Percentiles rank a stretch among this genome's conserved stretches.
These are phyloP conservation scores for Spilosoma lubricipeda DNA, from an alignment of 2,888 invertebrate species.

Conservation along the genomic window DNA sequence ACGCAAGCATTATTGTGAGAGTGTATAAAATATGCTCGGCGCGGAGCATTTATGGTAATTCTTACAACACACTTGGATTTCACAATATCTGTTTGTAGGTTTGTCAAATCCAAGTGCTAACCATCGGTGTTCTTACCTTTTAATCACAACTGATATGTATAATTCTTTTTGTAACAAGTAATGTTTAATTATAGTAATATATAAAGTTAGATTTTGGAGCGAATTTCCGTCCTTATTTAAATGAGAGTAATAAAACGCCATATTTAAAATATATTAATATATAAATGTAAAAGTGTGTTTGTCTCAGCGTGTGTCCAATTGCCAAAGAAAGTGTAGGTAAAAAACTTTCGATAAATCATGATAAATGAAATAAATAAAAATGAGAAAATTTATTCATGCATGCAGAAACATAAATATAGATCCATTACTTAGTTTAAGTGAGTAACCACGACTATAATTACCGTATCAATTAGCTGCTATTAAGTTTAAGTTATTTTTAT, in stretches of 20 bases:
- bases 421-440: constrained; percentile 40
- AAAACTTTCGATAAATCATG: constrained; percentile 61
- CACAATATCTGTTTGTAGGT: constrained; percentile 35
- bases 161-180: constrained; percentile 36
- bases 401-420: constrained; percentile 66
- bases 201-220: constrained; percentile 51
- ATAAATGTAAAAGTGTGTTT: constrained; percentile 51
- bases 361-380: constrained; percentile 49
- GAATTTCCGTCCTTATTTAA: constrained; percentile 68
- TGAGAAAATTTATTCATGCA: constrained; percentile 66
- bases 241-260: constrained; percentile 54
- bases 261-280: constrained; percentile 57
- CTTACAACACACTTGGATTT: constrained; percentile 43
- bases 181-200: constrained; percentile 28
- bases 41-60: constrained; percentile 39
- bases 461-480: constrained; percentile 47
- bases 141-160: constrained; percentile 47
- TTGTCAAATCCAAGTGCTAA: constrained; percentile 47
- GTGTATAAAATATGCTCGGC: constrained; percentile 45
- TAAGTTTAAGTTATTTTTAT: constrained; percentile 66
- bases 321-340: constrained; percentile 81
- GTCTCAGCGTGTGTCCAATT: constrained; percentile 68
- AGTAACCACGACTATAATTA: constrained; percentile 45
- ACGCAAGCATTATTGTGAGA: constrained; percentile 50
- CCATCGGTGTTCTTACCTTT: constrained; percentile 38